Conservation (phyloP, 2,113 vertebrate species). For the Gobius niger region DNA sequence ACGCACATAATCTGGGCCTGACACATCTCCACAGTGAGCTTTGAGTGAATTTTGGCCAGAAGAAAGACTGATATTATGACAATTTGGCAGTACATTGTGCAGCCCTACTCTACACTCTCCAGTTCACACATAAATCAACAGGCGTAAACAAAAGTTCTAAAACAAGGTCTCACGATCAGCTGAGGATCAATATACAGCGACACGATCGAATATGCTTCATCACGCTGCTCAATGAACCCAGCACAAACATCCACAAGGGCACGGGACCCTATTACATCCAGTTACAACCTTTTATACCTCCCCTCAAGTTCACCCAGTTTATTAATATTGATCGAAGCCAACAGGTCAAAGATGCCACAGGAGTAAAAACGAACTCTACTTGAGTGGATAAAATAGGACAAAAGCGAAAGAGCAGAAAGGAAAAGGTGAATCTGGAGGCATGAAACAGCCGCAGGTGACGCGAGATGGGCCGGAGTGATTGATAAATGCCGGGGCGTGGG, state of each 20-base stretch:
- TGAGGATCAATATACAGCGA: not conserved
- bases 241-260: not conserved
- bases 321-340: conserved; percentile 1
- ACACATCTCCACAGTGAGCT: too few relatives aligned
- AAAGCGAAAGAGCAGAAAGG: not conserved
- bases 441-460: conserved; percentile 25
- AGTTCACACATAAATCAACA: too few relatives aligned
- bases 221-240: not conserved
- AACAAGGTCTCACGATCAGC: too few relatives aligned
- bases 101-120: too few relatives aligned
- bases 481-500: conserved; percentile 21
- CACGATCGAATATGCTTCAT: not conserved
- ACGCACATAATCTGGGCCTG: too few relatives aligned
- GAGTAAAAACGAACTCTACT: not conserved
- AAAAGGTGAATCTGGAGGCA: conserved; percentile 16
- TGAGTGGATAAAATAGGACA: not conserved
- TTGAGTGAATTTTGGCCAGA: too few relatives aligned
- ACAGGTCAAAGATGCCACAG: not conserved
- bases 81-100: too few relatives aligned
- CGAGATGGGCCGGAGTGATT: conserved; percentile 26
- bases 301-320: not conserved
- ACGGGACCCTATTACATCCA: not conserved
- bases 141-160: too few relatives aligned
- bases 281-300: not conserved
- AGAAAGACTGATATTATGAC: too few relatives aligned